A percentile compares a stretch with the other conserved stretches of the same genome.
phyloP scores from a whole-genome alignment of 2,797 vertebrate species.

The Hydrolagus colliei region DNA sequence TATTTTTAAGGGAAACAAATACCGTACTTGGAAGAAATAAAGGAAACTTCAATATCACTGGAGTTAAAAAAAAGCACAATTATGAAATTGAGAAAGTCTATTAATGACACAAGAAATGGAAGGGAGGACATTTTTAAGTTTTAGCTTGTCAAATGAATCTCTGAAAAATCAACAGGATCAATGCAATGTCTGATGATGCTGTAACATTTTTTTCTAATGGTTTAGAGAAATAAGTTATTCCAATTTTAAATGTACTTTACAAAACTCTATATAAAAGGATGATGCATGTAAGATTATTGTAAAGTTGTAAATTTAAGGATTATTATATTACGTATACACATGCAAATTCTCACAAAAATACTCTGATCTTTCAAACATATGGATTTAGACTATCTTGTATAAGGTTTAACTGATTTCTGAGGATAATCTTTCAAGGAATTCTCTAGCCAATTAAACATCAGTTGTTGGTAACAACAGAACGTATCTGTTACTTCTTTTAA shows the following conservation, averaged over 20 bases:
- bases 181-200: neutral
- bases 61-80: neutral
- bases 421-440: neutral
- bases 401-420: neutral
- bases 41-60: neutral
- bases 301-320: too few relatives aligned
- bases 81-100: neutral
- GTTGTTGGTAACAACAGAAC: neutral
- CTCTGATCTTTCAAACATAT: neutral
- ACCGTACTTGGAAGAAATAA: constrained; percentile 3
- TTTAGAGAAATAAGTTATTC: neutral
- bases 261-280: neutral
- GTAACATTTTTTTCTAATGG: neutral
- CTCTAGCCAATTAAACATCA: neutral
- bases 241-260: neutral
- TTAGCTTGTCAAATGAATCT: neutral
- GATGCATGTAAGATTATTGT: neutral
- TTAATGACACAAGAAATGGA: neutral
- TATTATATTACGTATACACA: too few relatives aligned
- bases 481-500: neutral
- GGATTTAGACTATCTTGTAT: neutral
- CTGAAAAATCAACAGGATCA: neutral
- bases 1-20: neutral
- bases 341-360: neutral
- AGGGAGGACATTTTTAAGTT: neutral